Base-by-base conservation (phyloP, 2,888 invertebrate genomes). In the Abscondita cerata region DNA sequence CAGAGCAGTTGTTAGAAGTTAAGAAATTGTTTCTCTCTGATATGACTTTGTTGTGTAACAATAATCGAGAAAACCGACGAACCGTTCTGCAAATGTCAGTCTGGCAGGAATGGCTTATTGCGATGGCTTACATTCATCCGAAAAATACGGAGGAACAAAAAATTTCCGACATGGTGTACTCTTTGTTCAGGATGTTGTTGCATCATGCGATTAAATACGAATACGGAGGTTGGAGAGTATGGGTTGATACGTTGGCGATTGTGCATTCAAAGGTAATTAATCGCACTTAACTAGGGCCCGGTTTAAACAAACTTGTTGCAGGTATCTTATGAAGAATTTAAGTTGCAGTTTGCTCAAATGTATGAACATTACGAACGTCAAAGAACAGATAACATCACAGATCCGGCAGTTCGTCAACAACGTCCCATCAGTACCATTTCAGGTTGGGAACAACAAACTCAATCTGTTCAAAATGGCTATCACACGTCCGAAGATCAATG, bases 51-150 rank as follows among this genome's bases (percentile, higher is more conserved):
- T 83, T 99, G 59, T 98, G 98, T 82, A 96, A 95, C 78, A 96
- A 96, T 80, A 98, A 96, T 80, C 86, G 97, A 11, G 99, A 99
- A 79, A 99, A 99, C 81, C 83, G 98, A 52, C 86, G 98, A 73
- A 98, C 97, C 0, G 96, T 99, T 11, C 84, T 99, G 40, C 99
- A 99, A 83, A 99, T 99, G 99, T 98, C 98, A 0, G 99, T 99
- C 0, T 99, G 99, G 99, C 95, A 95, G 81, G 98, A 97, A 77
- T 99, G 99, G 99, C 85, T 99, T 9, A 98, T 99, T 72, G 97
- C 98, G 3, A 91, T 96, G 91, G 96, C 98, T 19, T 98, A 98
- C 80, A 96, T 99, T 68, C 98, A 97, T 81, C 98, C 98, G 0
- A 93, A 94, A 80, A 95, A 91, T 73, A 89, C 91, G 0, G 96